Evolutionary conservation across 2,888 invertebrate species (phyloP).

Genomic region (Ditylenchus weischeri): DNA sequence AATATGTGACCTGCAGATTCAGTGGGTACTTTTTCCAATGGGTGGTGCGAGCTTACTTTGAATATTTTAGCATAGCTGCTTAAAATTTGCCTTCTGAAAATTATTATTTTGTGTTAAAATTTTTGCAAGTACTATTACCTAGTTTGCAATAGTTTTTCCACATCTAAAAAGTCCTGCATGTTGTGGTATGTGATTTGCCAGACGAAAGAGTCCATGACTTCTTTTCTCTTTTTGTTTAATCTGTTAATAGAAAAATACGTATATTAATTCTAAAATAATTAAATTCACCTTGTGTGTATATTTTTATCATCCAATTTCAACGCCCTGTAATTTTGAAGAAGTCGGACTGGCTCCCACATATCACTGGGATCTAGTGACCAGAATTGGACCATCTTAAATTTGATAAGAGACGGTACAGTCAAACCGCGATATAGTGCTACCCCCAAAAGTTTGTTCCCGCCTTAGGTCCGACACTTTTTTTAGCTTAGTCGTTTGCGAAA

Average conservation of each 20-base stretch:
- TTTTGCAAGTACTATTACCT: conserved; percentile 20
- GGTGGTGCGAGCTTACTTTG: conserved; percentile 52
- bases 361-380: conserved; percentile 49
- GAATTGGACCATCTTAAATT: conserved; percentile 44
- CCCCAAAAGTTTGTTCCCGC: too few species aligned
- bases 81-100: conserved; percentile 40
- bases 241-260: not conserved
- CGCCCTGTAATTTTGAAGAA: conserved; percentile 48
- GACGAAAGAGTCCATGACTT: conserved; percentile 50
- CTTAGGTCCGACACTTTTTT: too few species aligned
- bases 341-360: conserved; percentile 40
- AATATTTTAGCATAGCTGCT: conserved; percentile 39
- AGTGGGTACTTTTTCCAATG: conserved; percentile 52
- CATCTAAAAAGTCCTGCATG: conserved; percentile 50
- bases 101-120: not conserved
- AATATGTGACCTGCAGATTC: conserved; percentile 41
- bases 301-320: conserved; percentile 39
- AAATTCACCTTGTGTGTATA: conserved; percentile 38
- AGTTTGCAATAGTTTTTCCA: conserved; percentile 43
- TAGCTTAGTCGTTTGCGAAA: too few species aligned
- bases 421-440: too few species aligned
- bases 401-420: not conserved
- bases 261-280: not conserved
- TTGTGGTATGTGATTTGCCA: conserved; percentile 53
- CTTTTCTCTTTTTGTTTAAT: conserved; percentile 37